These are phyloP conservation scores for Aphodius granarius DNA, from an alignment of 2,888 invertebrate genomes.

Conservation along the genomic window DNA sequence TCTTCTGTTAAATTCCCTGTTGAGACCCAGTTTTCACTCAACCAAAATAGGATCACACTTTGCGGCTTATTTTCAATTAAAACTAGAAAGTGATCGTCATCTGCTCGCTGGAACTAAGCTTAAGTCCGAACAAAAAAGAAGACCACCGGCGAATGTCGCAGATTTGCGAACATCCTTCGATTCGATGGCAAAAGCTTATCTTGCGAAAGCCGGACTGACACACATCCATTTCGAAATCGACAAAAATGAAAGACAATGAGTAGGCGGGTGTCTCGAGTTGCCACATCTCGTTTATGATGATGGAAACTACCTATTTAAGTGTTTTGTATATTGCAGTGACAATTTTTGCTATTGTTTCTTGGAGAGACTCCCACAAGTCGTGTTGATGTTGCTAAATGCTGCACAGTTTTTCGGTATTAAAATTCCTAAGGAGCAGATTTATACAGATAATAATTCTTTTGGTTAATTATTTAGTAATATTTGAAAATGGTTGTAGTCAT, in stretches of 20 bases:
- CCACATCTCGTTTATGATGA: not conserved
- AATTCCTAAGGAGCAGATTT: not conserved
- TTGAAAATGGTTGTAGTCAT: too few species aligned
- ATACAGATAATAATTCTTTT: too few species aligned
- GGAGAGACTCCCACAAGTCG: not conserved
- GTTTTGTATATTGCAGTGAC: not conserved
- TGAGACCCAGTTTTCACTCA: not conserved
- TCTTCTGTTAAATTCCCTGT: not conserved
- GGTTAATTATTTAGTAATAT: too few species aligned
- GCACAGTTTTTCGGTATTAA: not conserved
- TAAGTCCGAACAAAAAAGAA: not conserved
- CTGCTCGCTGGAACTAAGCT: not conserved
- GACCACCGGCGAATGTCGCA: not conserved
- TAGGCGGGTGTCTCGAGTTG: not conserved
- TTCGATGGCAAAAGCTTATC: not conserved
- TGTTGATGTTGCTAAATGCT: not conserved
- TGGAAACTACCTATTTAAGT: not conserved
- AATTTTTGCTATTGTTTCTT: not conserved
- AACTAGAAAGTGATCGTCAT: not conserved
- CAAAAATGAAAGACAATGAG: not conserved
- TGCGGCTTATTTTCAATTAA: not conserved
- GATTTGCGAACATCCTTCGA: not conserved
- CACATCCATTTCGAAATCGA: not conserved
- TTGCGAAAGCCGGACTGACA: not conserved
- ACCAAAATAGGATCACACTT: not conserved